phyloP scores from a whole-genome alignment of 2,113 vertebrate genomes.

The Tauraco erythrolophus region DNA sequence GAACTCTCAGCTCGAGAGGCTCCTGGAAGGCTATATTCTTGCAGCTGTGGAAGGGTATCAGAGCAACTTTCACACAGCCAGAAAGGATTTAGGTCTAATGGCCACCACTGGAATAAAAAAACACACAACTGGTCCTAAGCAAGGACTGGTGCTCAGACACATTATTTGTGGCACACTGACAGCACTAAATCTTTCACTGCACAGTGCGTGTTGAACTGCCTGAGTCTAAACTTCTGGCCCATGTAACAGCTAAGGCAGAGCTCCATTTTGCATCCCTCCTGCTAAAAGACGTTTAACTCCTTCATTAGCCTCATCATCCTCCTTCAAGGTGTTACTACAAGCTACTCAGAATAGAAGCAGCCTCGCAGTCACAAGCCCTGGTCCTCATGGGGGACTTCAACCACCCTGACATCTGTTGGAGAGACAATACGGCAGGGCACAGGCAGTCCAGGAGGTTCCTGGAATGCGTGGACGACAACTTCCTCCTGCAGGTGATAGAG shows the following conservation, averaged over 20 bases:
- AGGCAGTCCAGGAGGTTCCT: too few relatives aligned
- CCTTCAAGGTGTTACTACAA: background rate
- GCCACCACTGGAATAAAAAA: background rate
- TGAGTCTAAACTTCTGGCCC: background rate
- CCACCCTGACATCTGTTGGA: too few relatives aligned
- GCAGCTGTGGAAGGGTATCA: background rate
- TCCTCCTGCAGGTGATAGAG: too few relatives aligned
- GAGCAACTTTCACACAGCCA: background rate
- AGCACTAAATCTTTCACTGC: background rate
- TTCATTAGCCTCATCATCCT: background rate
- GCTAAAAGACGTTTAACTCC: background rate
- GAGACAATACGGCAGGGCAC: too few relatives aligned
- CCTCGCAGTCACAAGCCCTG: too few relatives aligned
- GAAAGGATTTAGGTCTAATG: background rate
- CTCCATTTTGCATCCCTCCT: background rate
- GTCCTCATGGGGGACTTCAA: too few relatives aligned
- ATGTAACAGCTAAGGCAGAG: background rate
- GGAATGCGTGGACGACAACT: too few relatives aligned
- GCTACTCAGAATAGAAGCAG: background rate
- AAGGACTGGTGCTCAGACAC: background rate
- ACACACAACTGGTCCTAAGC: background rate
- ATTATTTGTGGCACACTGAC: background rate
- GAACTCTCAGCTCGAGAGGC: background rate
- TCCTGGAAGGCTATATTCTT: background rate
- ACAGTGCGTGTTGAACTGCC: background rate